Percentiles rank a stretch among this genome's conserved stretches.
These are phyloP conservation scores for Microcebus ravelobensis DNA, from an alignment of 2,113 vertebrate species.

Conservation along the genomic window DNA sequence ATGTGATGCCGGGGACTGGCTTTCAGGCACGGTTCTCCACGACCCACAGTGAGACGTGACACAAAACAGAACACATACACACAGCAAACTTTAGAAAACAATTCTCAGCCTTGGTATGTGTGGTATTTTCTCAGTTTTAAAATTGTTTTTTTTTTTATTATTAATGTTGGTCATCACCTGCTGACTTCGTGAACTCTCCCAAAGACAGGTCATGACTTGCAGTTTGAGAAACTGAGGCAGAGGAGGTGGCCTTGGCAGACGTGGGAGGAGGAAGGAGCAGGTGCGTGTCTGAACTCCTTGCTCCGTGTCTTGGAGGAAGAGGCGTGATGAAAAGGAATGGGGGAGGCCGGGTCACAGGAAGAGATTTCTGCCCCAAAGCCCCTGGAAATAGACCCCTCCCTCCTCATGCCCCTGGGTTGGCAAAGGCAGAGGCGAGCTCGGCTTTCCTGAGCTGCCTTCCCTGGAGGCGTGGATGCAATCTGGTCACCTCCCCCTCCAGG, in stretches of 20 bases:
- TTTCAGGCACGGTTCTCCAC: neutral
- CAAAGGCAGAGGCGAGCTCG: neutral
- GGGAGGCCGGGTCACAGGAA: neutral
- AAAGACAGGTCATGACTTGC: neutral
- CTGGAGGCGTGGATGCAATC: accelerated
- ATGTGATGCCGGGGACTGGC: accelerated
- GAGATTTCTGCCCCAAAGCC: neutral
- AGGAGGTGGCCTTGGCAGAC: neutral
- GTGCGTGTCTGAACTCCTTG: neutral
- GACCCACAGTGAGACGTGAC: neutral
- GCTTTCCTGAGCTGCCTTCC: neutral
- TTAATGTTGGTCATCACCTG: neutral
- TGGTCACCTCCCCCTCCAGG: no score
- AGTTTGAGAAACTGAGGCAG: neutral
- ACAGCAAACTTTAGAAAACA: neutral
- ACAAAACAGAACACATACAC: neutral
- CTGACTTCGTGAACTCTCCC: neutral
- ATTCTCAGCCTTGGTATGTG: neutral
- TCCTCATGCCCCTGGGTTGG: neutral
- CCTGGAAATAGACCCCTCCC: neutral
- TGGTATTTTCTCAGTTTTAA: neutral
- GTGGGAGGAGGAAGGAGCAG: neutral
- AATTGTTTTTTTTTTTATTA: neutral
- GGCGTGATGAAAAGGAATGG: no score
- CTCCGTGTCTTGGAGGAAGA: neutral